phyloP scores from a whole-genome alignment of 1,140 invertebrate species.

The Pseudomyrmex cubaensis region DNA sequence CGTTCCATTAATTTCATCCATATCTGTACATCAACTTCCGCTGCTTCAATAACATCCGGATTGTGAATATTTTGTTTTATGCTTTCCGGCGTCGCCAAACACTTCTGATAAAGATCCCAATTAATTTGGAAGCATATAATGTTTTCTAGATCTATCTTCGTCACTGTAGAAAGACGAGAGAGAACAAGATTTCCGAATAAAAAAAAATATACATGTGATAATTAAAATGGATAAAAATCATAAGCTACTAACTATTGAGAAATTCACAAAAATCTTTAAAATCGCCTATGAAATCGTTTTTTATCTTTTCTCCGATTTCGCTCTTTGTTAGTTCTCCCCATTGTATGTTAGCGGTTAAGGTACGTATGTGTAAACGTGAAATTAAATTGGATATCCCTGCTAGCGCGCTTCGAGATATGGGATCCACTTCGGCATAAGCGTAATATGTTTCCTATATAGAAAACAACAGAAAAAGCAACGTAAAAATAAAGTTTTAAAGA shows the following conservation, averaged over 20 bases:
- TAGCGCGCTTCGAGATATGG: constrained; percentile 75
- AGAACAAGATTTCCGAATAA: background rate
- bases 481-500: background rate
- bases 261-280: constrained; percentile 86
- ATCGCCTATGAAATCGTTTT: constrained; percentile 86
- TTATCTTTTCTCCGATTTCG: constrained; percentile 80
- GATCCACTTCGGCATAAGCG: constrained; percentile 80
- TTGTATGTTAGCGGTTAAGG: constrained; percentile 82
- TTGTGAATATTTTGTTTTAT: constrained; percentile 85
- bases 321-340: constrained; percentile 86
- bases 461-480: background rate
- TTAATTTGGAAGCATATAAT: constrained; percentile 86
- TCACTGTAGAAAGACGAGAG: constrained; percentile 82
- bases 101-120: constrained; percentile 84
- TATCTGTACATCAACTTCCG: constrained; percentile 86
- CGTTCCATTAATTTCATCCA: constrained; percentile 89
- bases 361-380: constrained; percentile 82
- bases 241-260: constrained; percentile 81
- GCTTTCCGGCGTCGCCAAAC: constrained; percentile 84
- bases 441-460: constrained; percentile 80
- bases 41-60: constrained; percentile 84
- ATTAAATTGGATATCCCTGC: constrained; percentile 84
- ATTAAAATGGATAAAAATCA: constrained; percentile 3
- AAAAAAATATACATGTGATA: too few relatives aligned
- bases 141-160: constrained; percentile 87